A percentile compares a stretch with the other conserved stretches of the same genome.
These are phyloP conservation scores for Therioaphis trifolii DNA, from an alignment of 2,888 invertebrate species.

Conservation along the genomic window DNA sequence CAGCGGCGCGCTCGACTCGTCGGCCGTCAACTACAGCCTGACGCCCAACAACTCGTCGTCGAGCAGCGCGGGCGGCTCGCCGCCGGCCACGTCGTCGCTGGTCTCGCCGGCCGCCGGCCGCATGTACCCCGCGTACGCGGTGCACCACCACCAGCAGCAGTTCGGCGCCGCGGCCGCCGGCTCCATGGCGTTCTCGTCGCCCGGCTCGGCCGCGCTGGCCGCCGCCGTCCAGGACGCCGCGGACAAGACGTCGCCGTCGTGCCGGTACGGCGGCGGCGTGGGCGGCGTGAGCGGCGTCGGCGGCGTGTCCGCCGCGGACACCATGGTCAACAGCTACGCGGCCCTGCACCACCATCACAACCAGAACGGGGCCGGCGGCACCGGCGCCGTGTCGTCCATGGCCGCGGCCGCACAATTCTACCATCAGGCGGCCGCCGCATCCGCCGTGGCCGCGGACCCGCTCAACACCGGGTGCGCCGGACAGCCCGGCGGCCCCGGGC, in stretches of 20 bases:
- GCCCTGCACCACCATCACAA: constrained; percentile 78
- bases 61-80: constrained; percentile 73
- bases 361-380: constrained; percentile 74
- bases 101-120: constrained; percentile 74
- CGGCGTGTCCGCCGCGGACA: constrained; percentile 75
- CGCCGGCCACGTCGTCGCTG: constrained; percentile 70
- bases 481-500: constrained; percentile 76
- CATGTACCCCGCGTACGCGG: constrained; percentile 85
- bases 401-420: constrained; percentile 84
- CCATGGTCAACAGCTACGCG: constrained; percentile 84
- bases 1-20: constrained; percentile 77
- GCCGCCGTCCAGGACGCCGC: constrained; percentile 77
- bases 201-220: constrained; percentile 73
- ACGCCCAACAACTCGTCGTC: constrained; percentile 70
- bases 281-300: constrained; percentile 73
- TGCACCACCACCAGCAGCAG: constrained; percentile 78
- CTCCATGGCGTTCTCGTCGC: constrained; percentile 74
- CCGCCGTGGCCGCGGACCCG: constrained; percentile 81
- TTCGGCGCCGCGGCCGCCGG: constrained; percentile 76
- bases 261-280: constrained; percentile 79
- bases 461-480: constrained; percentile 81
- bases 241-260: constrained; percentile 84
- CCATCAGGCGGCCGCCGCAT: constrained; percentile 83
- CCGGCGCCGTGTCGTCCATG: constrained; percentile 77
- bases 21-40: constrained; percentile 73